Conservation (phyloP, 2,888 invertebrate genomes). For the Linnaemya tessellans region DNA sequence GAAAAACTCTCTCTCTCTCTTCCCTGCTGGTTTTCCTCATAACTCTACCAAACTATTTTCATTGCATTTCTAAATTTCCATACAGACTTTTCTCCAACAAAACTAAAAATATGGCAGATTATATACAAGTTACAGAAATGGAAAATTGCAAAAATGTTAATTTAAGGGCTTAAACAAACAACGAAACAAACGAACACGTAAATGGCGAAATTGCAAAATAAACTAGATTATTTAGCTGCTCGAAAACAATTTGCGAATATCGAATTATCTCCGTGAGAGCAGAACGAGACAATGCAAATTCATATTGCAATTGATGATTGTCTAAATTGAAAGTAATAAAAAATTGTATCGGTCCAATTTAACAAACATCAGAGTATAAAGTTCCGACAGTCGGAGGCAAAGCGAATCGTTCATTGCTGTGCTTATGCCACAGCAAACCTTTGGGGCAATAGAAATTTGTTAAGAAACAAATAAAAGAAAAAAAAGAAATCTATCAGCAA, state of each 20-base stretch:
- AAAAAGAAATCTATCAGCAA: too few relatives aligned
- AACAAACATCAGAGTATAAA: conserved; percentile 43
- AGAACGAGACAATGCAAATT: background rate
- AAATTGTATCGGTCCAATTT: conserved; percentile 44
- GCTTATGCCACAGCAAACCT: background rate
- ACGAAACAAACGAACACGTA: background rate
- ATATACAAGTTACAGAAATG: background rate
- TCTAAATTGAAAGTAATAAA: conserved; percentile 62
- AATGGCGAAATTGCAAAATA: background rate
- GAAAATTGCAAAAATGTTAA: background rate
- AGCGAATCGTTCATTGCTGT: background rate
- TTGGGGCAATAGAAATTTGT: background rate
- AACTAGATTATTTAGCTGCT: conserved; percentile 20
- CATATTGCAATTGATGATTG: conserved; percentile 32
- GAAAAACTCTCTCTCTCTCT: too few relatives aligned
- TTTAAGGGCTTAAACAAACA: background rate
- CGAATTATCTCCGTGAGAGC: background rate
- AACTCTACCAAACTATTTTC: too few relatives aligned
- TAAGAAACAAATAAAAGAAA: background rate
- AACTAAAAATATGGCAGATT: background rate
- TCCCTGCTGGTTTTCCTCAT: too few relatives aligned
- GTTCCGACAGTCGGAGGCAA: conserved; percentile 20
- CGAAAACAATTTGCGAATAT: background rate
- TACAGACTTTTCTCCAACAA: background rate
- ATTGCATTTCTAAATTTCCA: too few relatives aligned